These are phyloP conservation scores for Drosophila sordidula DNA, from an alignment of 2,888 invertebrate genomes.

Conservation along the genomic window DNA sequence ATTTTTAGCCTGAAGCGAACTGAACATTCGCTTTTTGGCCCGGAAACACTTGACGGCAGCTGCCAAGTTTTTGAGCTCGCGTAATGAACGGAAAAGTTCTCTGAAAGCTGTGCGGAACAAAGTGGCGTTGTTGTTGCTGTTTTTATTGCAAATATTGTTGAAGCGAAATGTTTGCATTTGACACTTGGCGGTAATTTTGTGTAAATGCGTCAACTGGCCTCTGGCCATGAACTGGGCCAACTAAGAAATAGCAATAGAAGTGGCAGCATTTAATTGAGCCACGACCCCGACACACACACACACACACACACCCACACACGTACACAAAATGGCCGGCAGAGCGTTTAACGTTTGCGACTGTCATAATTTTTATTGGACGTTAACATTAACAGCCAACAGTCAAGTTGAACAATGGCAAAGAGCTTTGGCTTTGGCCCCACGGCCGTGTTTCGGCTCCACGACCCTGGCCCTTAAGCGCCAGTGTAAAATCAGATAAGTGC, in stretches of 20 bases:
- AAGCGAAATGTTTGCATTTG: constrained; percentile 75
- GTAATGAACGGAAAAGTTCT: constrained; percentile 35
- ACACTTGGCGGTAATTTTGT: constrained; percentile 79
- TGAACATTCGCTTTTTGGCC: constrained; percentile 36
- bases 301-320: background rate
- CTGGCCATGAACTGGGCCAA: constrained; percentile 45
- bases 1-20: constrained; percentile 28
- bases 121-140: constrained; percentile 39
- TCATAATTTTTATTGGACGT: constrained; percentile 75
- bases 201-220: constrained; percentile 79
- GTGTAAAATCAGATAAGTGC: constrained; percentile 79
- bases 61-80: constrained; percentile 28
- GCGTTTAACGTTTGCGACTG: constrained; percentile 77
- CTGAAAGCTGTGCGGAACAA: constrained; percentile 7
- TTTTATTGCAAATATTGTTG: constrained; percentile 78
- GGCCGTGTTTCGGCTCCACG: too few relatives aligned
- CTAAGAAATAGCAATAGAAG: background rate
- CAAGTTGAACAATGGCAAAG: constrained; percentile 37
- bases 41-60: constrained; percentile 36
- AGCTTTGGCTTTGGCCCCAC: background rate
- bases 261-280: constrained; percentile 62
- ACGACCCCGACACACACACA: constrained; percentile 16
- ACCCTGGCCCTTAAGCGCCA: constrained; percentile 35
- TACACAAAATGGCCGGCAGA: constrained; percentile 57
- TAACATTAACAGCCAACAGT: constrained; percentile 56